Conservation (phyloP, 2,113 vertebrate species). For the Pantherophis guttatus region DNA sequence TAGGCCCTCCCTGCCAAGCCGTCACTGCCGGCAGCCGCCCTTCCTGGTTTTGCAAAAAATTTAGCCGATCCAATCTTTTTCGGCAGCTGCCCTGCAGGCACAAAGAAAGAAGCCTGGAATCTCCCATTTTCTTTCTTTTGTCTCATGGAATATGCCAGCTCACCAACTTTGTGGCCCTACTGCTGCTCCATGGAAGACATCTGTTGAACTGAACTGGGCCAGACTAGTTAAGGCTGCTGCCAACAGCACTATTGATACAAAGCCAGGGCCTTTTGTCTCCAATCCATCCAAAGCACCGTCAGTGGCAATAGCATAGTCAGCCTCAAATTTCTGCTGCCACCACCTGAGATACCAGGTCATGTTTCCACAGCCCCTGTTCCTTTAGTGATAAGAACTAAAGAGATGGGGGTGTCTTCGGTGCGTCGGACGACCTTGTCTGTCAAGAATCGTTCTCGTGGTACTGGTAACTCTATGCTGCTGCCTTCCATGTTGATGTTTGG, state of each 20-base stretch:
- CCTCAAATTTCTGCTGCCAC: neutral
- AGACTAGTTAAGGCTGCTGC: neutral
- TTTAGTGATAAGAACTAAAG: slow-evolving; percentile 24
- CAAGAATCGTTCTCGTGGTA: slow-evolving; percentile 21
- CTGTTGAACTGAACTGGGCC: neutral
- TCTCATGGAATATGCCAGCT: neutral
- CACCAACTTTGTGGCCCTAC: neutral
- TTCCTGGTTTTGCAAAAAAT: neutral
- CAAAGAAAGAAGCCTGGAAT: too few relatives aligned
- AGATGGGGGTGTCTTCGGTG: slow-evolving; percentile 23
- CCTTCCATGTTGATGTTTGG: slow-evolving; percentile 93
- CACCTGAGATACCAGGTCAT: slow-evolving; percentile 29
- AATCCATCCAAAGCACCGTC: neutral
- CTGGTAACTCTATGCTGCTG: slow-evolving; percentile 73
- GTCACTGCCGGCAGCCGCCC: neutral
- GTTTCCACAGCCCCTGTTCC: slow-evolving; percentile 54
- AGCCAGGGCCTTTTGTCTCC: too few relatives aligned
- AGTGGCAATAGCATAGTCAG: neutral
- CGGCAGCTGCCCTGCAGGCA: neutral
- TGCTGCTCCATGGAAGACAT: neutral
- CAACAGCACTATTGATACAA: too few relatives aligned
- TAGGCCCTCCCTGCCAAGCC: too few relatives aligned
- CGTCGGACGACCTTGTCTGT: neutral
- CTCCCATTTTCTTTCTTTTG: neutral
- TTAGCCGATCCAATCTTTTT: neutral